Percentiles rank a stretch among this genome's conserved stretches.
These are phyloP conservation scores for Microctenopoma lineatum DNA, from an alignment of 2,797 vertebrate species.

Conservation along the genomic window DNA sequence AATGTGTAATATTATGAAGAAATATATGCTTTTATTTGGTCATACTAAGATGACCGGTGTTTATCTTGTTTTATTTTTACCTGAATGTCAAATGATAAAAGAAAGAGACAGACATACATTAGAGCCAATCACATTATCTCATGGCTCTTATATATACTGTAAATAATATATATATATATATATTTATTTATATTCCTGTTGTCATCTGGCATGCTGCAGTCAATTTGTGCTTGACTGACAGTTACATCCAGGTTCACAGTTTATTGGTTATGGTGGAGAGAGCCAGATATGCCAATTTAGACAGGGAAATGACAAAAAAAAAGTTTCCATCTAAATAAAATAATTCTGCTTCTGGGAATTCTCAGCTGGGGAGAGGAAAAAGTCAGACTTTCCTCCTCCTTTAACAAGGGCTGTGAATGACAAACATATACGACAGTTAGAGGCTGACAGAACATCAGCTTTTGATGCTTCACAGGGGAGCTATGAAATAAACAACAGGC, in stretches of 20 bases:
- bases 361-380: conserved; percentile 84
- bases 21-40: neutral
- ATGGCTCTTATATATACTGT: conserved; percentile 52
- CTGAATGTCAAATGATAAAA: conserved; percentile 69
- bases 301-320: conserved; percentile 93
- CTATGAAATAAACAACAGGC: conserved; percentile 90
- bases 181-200: conserved; percentile 76
- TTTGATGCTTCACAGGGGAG: conserved; percentile 92
- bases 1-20: neutral
- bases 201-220: conserved; percentile 90
- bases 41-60: neutral
- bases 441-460: conserved; percentile 90
- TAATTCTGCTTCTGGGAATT: conserved; percentile 96
- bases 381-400: conserved; percentile 81
- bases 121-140: conserved; percentile 84
- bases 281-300: conserved; percentile 96
- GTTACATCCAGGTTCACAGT: conserved; percentile 94
- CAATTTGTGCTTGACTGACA: conserved; percentile 92
- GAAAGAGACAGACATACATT: conserved; percentile 86
- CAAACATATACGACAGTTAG: conserved; percentile 92
- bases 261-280: conserved; percentile 93
- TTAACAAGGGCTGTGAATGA: conserved; percentile 93
- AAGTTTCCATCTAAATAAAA: conserved; percentile 94
- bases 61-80: conserved; percentile 3
- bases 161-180: conserved; percentile 66